Evolutionary conservation across 2,797 vertebrate genomes (phyloP), one percentile per base, ranked within the genome.

Genomic region (Sciurus vulgaris): DNA sequence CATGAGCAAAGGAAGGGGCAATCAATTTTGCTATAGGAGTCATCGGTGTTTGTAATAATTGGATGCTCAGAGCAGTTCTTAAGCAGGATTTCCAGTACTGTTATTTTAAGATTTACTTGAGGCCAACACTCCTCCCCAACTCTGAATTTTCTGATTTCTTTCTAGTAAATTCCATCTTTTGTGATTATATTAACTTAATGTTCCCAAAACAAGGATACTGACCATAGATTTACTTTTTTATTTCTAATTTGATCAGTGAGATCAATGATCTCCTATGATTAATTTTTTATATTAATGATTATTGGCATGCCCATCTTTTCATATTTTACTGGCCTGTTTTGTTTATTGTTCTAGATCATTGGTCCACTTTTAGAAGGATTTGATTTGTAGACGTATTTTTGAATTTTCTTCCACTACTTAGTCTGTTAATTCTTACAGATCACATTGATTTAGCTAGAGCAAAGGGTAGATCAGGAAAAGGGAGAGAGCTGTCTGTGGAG

Each of bases 1-100:
- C 20, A 0, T 1, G n/a, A 54, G 6, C 4, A 3, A 74, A 54
- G 26, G 8, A 65, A 28, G 13, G 2, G 54, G 70, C 2, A 11
- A 18, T 49, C 3, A 51, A 7, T 47, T 54, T 72, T 49, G 13
- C 6, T 11, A 4, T 2, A 0, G 6, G 10, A 22, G 2, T 51
- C 7, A 3, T 4, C 14, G 18, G 24, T 1, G 2, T 30, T 22
- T 77, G 1, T 22, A 18, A 51, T 56, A 9, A 8, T 33, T 67
- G 44, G 49, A 5, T 35, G 28, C 69, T 78, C 56, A 91, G 18
- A 47, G 17, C 1, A 56, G 33, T 59, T 88, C 13, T 59, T 24
- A 33, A n/a, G 11, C 4, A 30, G n/a, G 3, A 5, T 84, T 87
- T 56, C 2, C 24, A 30, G 33, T 0, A 12, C 6, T 88, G 3